Percentiles rank a stretch among this genome's conserved stretches.
Conservation (phyloP, 2,113 vertebrate species). For the Rhizomys pruinosus region DNA sequence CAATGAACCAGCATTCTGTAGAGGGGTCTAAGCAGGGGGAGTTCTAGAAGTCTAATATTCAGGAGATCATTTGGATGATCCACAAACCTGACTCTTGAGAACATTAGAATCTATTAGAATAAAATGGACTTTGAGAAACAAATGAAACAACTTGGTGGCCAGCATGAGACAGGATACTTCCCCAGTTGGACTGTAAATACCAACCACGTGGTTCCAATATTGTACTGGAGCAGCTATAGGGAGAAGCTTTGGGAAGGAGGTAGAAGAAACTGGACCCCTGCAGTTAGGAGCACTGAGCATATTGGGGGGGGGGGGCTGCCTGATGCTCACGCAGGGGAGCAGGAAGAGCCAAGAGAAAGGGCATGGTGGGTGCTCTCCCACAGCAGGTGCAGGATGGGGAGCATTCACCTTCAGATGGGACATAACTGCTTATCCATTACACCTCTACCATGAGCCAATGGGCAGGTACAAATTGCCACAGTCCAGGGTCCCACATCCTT, state of each 20-base stretch:
- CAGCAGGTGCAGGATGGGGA: not conserved
- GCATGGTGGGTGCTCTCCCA: not conserved
- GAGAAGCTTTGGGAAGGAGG: not conserved
- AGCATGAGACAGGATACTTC: not conserved
- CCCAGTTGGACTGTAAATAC: not conserved
- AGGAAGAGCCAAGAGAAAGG: not conserved
- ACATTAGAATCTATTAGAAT: not conserved
- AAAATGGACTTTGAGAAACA: not conserved
- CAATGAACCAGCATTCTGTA: not conserved
- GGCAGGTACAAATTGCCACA: not conserved
- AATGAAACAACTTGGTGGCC: not conserved
- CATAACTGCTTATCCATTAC: not conserved
- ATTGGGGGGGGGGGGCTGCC: accelerated
- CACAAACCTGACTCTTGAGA: not conserved
- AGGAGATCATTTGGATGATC: conserved; percentile 37
- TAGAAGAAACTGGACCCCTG: not conserved
- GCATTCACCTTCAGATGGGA: not conserved
- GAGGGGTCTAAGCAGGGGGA: not conserved
- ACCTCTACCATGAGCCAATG: not conserved
- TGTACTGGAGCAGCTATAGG: not conserved
- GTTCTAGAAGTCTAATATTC: not conserved
- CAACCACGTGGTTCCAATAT: not conserved
- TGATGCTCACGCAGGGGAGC: not conserved
- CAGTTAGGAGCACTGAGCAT: not conserved
- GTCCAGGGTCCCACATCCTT: not conserved